Percentiles rank a stretch among this genome's conserved stretches.
phyloP scores from a whole-genome alignment of 2,113 vertebrate genomes.

The Atractosteus spatula region DNA sequence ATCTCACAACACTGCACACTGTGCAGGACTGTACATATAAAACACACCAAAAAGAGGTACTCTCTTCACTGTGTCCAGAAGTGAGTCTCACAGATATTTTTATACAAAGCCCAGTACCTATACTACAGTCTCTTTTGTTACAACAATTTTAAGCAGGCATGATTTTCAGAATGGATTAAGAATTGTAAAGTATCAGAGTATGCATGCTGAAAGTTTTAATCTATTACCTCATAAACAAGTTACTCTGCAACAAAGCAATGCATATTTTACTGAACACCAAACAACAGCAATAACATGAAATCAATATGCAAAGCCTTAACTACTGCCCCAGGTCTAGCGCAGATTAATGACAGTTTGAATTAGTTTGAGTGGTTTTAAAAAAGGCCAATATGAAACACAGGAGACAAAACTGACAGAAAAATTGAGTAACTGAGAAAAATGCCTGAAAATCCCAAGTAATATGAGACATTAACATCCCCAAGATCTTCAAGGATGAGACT shows the following conservation, averaged over 20 bases:
- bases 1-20: too few species aligned
- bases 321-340: neutral
- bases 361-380: neutral
- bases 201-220: too few species aligned
- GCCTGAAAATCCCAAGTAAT: neutral
- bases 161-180: too few species aligned
- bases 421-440: neutral
- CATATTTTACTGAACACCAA: neutral
- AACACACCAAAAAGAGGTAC: too few species aligned
- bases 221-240: too few species aligned
- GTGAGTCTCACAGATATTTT: too few species aligned
- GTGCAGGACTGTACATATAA: too few species aligned
- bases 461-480: neutral
- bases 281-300: slow-evolving; percentile 6
- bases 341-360: slow-evolving; percentile 8
- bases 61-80: too few species aligned
- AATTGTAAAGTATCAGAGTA: too few species aligned
- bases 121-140: too few species aligned
- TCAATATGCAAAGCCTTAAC: slow-evolving; percentile 3
- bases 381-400: neutral
- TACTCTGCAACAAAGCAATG: neutral
- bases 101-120: too few species aligned
- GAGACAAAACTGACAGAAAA: neutral
- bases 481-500: neutral
- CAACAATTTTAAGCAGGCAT: too few species aligned